Conservation (phyloP, 2,113 vertebrate genomes). For the Notothenia rossii region DNA sequence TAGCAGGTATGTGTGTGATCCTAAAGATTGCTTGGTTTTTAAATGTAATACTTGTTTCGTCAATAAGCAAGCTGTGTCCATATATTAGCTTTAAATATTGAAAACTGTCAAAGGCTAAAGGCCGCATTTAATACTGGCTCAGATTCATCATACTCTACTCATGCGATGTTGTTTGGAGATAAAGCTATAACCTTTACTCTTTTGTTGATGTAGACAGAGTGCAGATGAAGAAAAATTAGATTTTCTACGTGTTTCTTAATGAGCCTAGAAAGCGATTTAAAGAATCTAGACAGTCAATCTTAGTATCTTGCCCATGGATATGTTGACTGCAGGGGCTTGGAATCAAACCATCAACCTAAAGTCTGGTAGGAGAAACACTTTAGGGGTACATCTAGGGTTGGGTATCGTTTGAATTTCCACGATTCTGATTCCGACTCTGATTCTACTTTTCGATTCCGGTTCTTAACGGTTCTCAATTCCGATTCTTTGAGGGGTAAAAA, state of each 20-base stretch:
- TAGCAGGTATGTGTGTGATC: constrained; percentile 81
- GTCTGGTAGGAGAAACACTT: no score
- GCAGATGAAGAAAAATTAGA: neutral
- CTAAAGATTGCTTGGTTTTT: neutral
- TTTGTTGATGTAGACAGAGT: neutral
- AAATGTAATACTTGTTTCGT: neutral
- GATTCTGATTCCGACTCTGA: no score
- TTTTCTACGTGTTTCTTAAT: neutral
- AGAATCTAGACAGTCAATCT: no score
- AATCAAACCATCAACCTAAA: no score
- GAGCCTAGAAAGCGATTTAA: no score
- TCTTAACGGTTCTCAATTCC: no score
- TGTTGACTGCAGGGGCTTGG: no score
- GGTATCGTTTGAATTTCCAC: no score
- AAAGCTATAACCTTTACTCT: neutral
- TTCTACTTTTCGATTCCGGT: no score
- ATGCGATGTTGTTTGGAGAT: neutral
- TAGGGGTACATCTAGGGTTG: no score
- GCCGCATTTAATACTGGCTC: neutral
- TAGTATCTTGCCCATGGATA: no score
- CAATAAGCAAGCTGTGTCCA: neutral
- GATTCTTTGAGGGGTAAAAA: no score
- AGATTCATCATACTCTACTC: neutral
- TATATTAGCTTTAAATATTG: neutral
- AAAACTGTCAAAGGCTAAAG: neutral